Base-by-base conservation (phyloP, 2,888 invertebrate genomes). In the Aspidapion aeneum region DNA sequence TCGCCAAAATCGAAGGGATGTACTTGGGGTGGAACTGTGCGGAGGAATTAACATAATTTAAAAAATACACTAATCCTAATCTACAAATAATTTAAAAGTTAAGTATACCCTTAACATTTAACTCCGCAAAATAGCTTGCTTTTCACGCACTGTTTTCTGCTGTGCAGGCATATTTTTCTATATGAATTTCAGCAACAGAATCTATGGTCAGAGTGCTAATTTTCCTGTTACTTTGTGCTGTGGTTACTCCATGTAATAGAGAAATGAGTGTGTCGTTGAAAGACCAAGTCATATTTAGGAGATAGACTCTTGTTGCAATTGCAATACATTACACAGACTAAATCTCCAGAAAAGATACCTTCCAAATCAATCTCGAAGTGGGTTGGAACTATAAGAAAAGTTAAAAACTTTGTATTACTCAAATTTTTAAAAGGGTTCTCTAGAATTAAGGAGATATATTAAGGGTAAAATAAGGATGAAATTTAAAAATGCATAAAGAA, bases 101-200 rank as follows among this genome's bases (percentile, higher is more conserved):
- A 3, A 35, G 35, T 35, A 12, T 35, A 89, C 90, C 90, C 79
- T 89, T 89, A 52, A 90, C 87, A 74, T 83, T 82, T 68, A 90
- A 82, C 72, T 83, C 80, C 58, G 89, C 83, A 2, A 88, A 86
- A 77, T 86, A 84, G 70, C 84, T 85, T 65, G 84, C 81, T 54
- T 81, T 75, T 67, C 89, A 93, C 63, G 90, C 91, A 70, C 83
- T 83, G 80, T 92, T 93, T 79, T 86, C 85, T 62, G 89, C 90
- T 70, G 76, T 73, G 69, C 84, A 85, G 12, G 82, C 81, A 70
- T 83, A 84, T 62, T 80, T 78, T 19, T 85, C 85, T 54, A 79
- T 77, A 69, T 84, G 83, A 21, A 76, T 74, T 18, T 81, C 81
- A 64, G 80, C 77, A 1, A 82, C 82, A 16, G 82, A 79, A 65